Conservation (phyloP, 92 coral and sea anemone genomes). For the Montipora capitata region DNA sequence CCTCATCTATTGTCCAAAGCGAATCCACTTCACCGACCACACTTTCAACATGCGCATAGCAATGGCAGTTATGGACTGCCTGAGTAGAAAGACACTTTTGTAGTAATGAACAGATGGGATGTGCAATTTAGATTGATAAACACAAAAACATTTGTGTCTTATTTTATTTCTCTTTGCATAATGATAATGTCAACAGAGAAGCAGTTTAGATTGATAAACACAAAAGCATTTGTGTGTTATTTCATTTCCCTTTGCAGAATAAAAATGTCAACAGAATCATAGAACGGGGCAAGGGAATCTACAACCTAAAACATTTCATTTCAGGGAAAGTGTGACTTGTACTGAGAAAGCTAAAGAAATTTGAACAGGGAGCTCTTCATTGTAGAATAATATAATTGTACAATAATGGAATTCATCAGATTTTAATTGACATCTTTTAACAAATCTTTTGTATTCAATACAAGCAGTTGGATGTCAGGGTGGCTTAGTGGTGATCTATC, state of each 20-base stretch:
- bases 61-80: conserved; percentile 17
- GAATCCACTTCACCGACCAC: conserved; percentile 13
- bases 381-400: no score
- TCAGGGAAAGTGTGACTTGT: no score
- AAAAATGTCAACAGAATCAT: conserved; percentile 12
- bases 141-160: no score
- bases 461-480: no score
- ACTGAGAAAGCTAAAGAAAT: no score
- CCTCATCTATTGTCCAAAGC: conserved; percentile 19
- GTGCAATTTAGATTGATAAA: neutral
- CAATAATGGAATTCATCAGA: no score
- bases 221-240: neutral
- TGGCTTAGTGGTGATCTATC: no score
- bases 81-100: neutral
- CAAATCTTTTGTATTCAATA: no score
- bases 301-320: no score
- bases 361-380: no score
- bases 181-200: neutral
- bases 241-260: conserved; percentile 16
- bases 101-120: neutral
- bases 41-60: conserved; percentile 2
- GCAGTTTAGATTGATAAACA: neutral
- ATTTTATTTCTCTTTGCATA: no score
- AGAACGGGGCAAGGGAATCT: conserved; percentile 20
- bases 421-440: no score